These are phyloP conservation scores for Aptenodytes forsteri DNA, from an alignment of 2,113 vertebrate genomes.

Conservation along the genomic window DNA sequence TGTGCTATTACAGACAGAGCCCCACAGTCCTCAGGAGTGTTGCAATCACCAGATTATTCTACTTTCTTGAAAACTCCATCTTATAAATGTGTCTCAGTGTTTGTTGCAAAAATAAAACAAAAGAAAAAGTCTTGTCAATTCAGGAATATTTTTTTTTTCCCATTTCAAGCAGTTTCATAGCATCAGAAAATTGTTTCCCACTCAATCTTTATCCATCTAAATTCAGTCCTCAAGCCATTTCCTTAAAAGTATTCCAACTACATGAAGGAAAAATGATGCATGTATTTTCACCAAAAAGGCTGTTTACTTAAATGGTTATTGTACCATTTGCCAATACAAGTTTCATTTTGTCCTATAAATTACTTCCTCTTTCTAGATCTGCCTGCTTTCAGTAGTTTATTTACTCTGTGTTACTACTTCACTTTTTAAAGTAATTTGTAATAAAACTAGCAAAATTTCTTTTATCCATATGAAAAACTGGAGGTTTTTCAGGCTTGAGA, in stretches of 20 bases:
- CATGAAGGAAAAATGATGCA: neutral
- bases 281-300: neutral
- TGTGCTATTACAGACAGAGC: neutral
- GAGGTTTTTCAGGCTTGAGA: neutral
- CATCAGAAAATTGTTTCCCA: neutral
- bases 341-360: neutral
- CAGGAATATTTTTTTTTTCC: neutral
- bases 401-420: neutral
- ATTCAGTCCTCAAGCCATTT: neutral
- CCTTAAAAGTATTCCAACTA: neutral
- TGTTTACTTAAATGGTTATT: neutral
- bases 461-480: neutral
- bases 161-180: neutral
- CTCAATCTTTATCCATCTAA: neutral
- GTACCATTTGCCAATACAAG: neutral
- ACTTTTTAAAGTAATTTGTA: neutral
- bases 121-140: neutral
- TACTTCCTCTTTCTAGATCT: neutral
- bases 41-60: neutral
- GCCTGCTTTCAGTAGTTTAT: neutral
- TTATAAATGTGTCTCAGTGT: neutral
- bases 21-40: neutral
- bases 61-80: neutral
- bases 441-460: neutral
- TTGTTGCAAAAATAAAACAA: neutral